These are phyloP conservation scores for Tympanuchus pallidicinctus DNA, from an alignment of 2,113 vertebrate genomes.

Conservation along the genomic window DNA sequence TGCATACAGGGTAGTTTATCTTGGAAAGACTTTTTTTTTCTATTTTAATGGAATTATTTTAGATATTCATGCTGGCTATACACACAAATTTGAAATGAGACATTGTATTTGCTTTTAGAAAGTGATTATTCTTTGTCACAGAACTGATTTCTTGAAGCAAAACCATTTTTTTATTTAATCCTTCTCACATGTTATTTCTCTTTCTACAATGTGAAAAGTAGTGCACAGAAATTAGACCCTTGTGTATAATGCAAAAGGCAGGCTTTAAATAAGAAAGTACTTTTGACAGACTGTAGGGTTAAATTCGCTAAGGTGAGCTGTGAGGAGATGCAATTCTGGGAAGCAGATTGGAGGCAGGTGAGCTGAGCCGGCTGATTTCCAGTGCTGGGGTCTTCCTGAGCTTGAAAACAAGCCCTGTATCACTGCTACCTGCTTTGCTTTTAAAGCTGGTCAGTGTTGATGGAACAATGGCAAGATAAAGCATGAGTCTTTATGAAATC, in stretches of 20 bases:
- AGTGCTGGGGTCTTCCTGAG: not conserved
- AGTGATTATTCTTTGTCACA: not conserved
- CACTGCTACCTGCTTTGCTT: not conserved
- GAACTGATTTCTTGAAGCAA: not conserved
- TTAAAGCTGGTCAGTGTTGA: not conserved
- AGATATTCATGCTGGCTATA: not conserved
- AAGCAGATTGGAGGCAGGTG: not conserved
- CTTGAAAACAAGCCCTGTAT: not conserved
- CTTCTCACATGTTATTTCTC: not conserved
- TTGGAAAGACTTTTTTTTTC: not conserved
- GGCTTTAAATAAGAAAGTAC: not conserved
- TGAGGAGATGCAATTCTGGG: not conserved
- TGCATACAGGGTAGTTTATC: not conserved
- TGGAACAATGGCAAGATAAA: not conserved
- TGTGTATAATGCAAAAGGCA: not conserved
- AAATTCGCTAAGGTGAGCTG: not conserved
- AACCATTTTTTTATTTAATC: not conserved
- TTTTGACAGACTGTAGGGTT: not conserved
- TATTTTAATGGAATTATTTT: not conserved
- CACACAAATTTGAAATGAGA: conserved; percentile 10
- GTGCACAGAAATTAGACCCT: not conserved
- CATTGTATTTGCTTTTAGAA: not conserved
- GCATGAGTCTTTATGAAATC: not conserved
- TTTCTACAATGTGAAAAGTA: not conserved
- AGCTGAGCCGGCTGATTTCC: not conserved